Percentiles rank a stretch among this genome's conserved stretches.
Evolutionary conservation across 1,140 invertebrate genomes (phyloP).

Genomic region (Neodiprion lecontei): DNA sequence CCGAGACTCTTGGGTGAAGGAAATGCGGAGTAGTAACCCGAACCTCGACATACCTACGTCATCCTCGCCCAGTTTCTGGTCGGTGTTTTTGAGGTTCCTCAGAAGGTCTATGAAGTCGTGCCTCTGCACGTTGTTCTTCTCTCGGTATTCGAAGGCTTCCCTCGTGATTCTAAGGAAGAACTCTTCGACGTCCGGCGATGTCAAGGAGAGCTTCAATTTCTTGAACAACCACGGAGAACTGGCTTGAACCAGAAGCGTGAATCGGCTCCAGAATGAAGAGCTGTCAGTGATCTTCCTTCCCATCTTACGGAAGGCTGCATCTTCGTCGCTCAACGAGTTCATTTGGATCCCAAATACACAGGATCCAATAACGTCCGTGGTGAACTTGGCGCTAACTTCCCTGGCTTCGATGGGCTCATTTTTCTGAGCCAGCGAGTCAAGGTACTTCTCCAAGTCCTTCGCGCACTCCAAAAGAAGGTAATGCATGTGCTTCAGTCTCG

Average conservation of each 20-base stretch:
- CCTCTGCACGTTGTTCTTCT: slow-evolving; percentile 50
- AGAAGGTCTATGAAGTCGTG: slow-evolving; percentile 62
- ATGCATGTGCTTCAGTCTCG: slow-evolving; percentile 63
- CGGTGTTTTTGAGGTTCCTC: slow-evolving; percentile 30
- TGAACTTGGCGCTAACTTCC: slow-evolving; percentile 65
- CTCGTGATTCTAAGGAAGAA: slow-evolving; percentile 16
- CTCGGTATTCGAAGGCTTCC: slow-evolving; percentile 54
- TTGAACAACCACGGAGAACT: slow-evolving; percentile 38
- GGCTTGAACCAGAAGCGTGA: slow-evolving; percentile 23
- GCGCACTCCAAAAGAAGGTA: slow-evolving; percentile 53
- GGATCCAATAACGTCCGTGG: slow-evolving; percentile 70
- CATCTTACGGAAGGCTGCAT: slow-evolving; percentile 61
- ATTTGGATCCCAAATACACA: slow-evolving; percentile 70
- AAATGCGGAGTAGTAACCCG: too few relatives aligned
- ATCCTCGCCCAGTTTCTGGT: too few relatives aligned
- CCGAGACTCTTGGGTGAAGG: too few relatives aligned
- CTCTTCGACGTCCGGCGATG: not conserved
- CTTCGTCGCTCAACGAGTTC: slow-evolving; percentile 62
- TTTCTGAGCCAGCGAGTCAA: slow-evolving; percentile 42
- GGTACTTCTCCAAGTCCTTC: slow-evolving; percentile 48
- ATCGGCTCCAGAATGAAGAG: slow-evolving; percentile 29
- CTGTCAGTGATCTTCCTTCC: slow-evolving; percentile 36
- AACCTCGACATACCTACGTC: too few relatives aligned
- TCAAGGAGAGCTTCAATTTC: slow-evolving; percentile 22
- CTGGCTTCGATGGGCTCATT: slow-evolving; percentile 58